Conservation (phyloP, 2,888 invertebrate genomes). For the Folsomia candida region DNA sequence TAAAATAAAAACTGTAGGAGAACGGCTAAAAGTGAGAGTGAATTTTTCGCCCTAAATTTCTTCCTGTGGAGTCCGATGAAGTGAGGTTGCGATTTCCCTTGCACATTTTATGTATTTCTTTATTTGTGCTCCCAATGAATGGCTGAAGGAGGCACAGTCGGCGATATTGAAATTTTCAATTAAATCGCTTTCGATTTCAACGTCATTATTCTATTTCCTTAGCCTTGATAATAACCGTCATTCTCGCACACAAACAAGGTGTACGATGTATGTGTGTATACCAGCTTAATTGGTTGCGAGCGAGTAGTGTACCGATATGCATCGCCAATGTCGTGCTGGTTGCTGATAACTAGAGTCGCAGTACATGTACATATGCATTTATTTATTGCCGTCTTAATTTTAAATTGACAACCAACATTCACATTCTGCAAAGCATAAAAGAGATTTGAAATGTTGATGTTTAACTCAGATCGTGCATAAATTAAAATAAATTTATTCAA, state of each 20-base stretch:
- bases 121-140: background rate
- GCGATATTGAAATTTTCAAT: background rate
- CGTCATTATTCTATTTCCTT: background rate
- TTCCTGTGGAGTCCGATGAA: background rate
- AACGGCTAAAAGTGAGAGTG: constrained; percentile 44
- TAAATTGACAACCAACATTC: background rate
- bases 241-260: background rate
- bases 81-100: constrained; percentile 14
- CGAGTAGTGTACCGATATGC: no score
- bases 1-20: no score
- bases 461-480: background rate
- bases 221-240: background rate
- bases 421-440: background rate
- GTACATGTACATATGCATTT: background rate
- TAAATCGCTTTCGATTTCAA: constrained; percentile 13
- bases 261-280: no score
- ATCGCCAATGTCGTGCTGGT: no score
- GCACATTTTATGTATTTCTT: background rate
- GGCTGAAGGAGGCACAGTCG: background rate
- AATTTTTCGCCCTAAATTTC: constrained; percentile 36
- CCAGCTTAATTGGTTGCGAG: no score
- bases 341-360: no score
- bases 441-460: no score
- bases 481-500: no score
- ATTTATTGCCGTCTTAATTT: background rate